phyloP scores from a whole-genome alignment of 2,797 vertebrate genomes.

The Bovichtus variegatus region DNA sequence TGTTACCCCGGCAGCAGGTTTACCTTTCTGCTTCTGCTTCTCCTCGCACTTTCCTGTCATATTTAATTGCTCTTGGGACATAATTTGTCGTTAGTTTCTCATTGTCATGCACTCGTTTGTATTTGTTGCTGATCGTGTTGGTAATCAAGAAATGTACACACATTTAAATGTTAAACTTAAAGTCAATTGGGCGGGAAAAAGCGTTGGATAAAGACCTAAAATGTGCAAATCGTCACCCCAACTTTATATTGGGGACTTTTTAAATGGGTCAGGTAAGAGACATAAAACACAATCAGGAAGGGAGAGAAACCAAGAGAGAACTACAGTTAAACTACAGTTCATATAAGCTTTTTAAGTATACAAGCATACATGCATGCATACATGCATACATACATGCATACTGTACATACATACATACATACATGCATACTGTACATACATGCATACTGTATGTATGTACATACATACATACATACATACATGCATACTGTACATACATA shows the following conservation, averaged over 20 bases:
- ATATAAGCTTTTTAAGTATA: not conserved
- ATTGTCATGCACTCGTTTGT: not conserved
- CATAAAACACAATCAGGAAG: not conserved
- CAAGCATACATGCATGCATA: no score
- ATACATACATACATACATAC: no score
- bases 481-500: no score
- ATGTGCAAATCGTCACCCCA: not conserved
- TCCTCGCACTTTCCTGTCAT: not conserved
- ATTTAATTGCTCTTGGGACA: not conserved
- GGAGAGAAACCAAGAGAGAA: not conserved
- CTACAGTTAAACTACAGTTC: not conserved
- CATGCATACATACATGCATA: no score
- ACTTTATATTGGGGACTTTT: no score
- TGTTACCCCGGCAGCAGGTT: constrained; percentile 8
- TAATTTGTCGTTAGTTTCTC: no score
- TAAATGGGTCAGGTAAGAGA: not conserved
- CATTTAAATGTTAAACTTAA: not conserved
- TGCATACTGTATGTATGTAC: no score
- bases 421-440: no score
- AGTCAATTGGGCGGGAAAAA: not conserved
- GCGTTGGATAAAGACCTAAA: not conserved
- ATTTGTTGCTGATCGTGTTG: not conserved
- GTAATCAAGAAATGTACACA: not conserved
- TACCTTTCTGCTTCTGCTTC: not conserved
- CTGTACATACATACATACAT: no score